Evolutionary conservation across 2,888 invertebrate species (phyloP), one percentile per base, ranked within the genome.

Genomic region (Gibbula magus): DNA sequence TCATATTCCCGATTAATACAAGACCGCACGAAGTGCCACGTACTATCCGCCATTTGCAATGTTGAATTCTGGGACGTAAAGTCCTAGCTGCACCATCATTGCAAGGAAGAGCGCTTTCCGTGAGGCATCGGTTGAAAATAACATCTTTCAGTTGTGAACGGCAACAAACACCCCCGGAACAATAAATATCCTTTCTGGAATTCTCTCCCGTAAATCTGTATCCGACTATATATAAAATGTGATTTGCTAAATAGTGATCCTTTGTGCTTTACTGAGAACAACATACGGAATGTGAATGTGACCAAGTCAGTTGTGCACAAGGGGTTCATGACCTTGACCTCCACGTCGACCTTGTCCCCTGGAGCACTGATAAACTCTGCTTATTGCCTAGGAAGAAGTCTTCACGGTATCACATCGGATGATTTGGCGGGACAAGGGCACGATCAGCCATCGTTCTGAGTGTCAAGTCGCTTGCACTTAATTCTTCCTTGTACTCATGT

Each of bases 201-300:
- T 32, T 39, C 70, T 70, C 35, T 70, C 35, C 70, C 29, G 39
- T 70, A 35, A 39, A 70, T 32, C 35, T 70, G 70, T 70, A 70
- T 70, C 70, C 70, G 70, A 70, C 70, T 70, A 70, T 70, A 70
- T 35, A 70, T 35, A 70, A 70, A 67, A 70, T 20, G 70, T 70
- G 70, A 70, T 70, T 70, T 70, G 39, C 70, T 70, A 70, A 32
- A 70, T 70, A 35, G 70, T 70, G 70, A 70, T 35, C 70, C 70
- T 70, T 70, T 70, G 70, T 70, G 70, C 70, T 35, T 70, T 16
- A 70, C 70, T 20, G 70, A 70, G 70, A 70, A 70, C 70, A 70
- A 70, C 70, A 70, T 70, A 32, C 32, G 70, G 70, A 70, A 70
- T 70, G 70, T 70, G 70, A 70, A 3, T 70, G 70, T 70, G 70